phyloP scores from a whole-genome alignment of 2,888 invertebrate species.

The Rhamnusium bicolor region DNA sequence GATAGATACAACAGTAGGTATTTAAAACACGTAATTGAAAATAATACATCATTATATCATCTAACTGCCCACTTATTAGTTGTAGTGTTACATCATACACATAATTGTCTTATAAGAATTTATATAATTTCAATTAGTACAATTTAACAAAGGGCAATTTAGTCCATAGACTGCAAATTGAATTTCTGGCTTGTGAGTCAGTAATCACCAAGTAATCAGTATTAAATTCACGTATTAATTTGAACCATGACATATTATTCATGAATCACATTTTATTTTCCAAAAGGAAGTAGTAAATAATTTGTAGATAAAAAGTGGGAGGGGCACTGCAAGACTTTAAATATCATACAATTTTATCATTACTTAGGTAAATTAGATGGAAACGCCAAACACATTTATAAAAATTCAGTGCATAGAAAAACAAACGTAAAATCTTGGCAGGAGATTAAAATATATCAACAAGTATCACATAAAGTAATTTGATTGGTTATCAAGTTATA shows the following conservation, averaged over 20 bases:
- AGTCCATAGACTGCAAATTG: slow-evolving; percentile 19
- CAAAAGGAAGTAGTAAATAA: slow-evolving; percentile 58
- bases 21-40: slow-evolving; percentile 6
- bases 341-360: neutral
- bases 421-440: slow-evolving; percentile 13
- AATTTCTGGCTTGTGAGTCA: slow-evolving; percentile 17
- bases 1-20: neutral
- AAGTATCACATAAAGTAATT: neutral
- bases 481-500: neutral
- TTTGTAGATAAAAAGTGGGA: slow-evolving; percentile 62
- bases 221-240: slow-evolving; percentile 36
- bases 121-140: slow-evolving; percentile 11
- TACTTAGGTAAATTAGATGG: neutral
- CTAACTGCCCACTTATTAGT: slow-evolving; percentile 16
- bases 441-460: slow-evolving; percentile 28
- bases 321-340: slow-evolving; percentile 54
- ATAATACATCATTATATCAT: slow-evolving; percentile 23
- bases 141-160: slow-evolving; percentile 23
- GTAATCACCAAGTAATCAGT: slow-evolving; percentile 22
- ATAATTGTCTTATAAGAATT: slow-evolving; percentile 16
- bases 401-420: neutral
- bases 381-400: neutral
- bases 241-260: slow-evolving; percentile 33
- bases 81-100: slow-evolving; percentile 18
- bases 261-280: slow-evolving; percentile 45